Percentiles rank a stretch among this genome's conserved stretches.
Evolutionary conservation across 2,888 invertebrate genomes (phyloP).

Genomic region (Drosophila formosana): DNA sequence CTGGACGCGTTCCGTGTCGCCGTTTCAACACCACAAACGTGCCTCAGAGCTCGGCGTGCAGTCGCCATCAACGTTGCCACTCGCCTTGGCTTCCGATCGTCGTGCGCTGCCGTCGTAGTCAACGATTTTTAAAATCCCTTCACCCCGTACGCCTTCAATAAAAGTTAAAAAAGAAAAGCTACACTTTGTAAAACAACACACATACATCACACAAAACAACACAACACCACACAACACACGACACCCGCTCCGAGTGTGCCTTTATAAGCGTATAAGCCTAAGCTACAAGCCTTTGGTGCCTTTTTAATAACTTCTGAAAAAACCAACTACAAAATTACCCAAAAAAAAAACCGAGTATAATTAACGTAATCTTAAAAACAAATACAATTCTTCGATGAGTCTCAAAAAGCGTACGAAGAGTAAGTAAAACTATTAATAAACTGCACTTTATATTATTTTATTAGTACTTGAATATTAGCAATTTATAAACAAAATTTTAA

Average conservation of each 20-base stretch:
- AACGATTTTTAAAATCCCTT: slow-evolving; percentile 79
- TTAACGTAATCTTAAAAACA: slow-evolving; percentile 26
- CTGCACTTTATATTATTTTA: neutral
- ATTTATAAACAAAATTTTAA: neutral
- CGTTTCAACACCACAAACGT: slow-evolving; percentile 80
- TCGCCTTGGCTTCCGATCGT: slow-evolving; percentile 48
- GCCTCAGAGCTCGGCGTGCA: slow-evolving; percentile 79
- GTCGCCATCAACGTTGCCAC: slow-evolving; percentile 47
- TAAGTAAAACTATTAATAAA: slow-evolving; percentile 57
- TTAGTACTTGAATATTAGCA: neutral
- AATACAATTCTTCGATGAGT: slow-evolving; percentile 39
- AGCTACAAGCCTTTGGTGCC: slow-evolving; percentile 64
- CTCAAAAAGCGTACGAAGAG: slow-evolving; percentile 62
- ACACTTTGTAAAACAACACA: slow-evolving; percentile 30
- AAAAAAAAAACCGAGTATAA: slow-evolving; percentile 5
- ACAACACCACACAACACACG: neutral
- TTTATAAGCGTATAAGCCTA: slow-evolving; percentile 46
- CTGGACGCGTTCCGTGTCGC: slow-evolving; percentile 57
- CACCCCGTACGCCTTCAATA: slow-evolving; percentile 55
- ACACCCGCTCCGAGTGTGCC: slow-evolving; percentile 64
- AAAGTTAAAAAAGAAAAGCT: slow-evolving; percentile 24
- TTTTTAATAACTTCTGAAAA: slow-evolving; percentile 52
- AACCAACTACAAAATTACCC: slow-evolving; percentile 23
- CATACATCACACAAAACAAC: neutral
- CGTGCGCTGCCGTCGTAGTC: slow-evolving; percentile 70